Conservation (phyloP, 2,113 vertebrate species). For the Oreochromis aureus region DNA sequence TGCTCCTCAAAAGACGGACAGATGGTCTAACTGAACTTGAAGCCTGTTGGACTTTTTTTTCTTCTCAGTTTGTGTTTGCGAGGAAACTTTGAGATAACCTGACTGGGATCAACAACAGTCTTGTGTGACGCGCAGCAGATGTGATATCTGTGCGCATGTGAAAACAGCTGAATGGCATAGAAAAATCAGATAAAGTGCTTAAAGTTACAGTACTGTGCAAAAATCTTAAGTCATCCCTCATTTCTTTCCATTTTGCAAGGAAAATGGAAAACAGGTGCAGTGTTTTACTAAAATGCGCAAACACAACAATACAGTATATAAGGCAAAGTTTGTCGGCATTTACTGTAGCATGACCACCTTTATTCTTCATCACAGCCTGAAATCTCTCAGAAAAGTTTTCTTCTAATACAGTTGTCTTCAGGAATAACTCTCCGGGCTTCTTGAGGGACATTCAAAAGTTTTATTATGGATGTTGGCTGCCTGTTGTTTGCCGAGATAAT, state of each 20-base stretch:
- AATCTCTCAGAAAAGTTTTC: not conserved
- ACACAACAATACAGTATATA: not conserved
- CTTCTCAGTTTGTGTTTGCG: not conserved
- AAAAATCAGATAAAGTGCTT: not conserved
- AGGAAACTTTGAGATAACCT: not conserved
- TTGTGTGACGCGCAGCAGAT: not conserved
- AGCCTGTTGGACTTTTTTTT: not conserved
- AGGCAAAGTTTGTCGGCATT: not conserved
- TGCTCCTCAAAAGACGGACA: constrained; percentile 26
- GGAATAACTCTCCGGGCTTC: not conserved
- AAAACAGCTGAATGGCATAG: not conserved
- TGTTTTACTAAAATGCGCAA: not conserved
- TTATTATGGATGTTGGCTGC: not conserved
- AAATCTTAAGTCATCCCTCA: not conserved
- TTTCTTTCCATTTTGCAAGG: not conserved
- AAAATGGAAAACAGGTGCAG: not conserved
- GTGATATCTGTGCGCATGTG: not conserved
- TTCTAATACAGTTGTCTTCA: not conserved
- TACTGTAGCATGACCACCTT: not conserved
- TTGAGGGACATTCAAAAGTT: not conserved
- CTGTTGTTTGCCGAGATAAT: not conserved
- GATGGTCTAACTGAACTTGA: constrained; percentile 50
- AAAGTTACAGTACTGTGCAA: not conserved
- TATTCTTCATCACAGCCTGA: not conserved
- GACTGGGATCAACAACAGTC: not conserved